Percentiles rank a stretch among this genome's conserved stretches.
Evolutionary conservation across 1,140 invertebrate species (phyloP).

Genomic region (Musca domestica): DNA sequence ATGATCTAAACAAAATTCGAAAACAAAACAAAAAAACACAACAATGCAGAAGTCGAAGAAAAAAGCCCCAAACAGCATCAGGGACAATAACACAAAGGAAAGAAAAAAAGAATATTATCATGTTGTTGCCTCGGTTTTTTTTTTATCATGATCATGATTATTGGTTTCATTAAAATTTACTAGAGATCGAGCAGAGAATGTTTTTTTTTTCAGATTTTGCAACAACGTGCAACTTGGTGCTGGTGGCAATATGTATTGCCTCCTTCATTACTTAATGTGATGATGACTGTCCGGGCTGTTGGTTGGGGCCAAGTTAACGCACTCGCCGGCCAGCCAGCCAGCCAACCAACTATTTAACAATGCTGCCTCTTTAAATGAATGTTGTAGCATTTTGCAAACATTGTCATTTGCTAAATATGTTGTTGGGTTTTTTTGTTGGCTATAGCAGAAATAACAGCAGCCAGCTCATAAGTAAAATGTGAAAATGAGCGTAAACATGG

Average conservation of each 20-base stretch:
- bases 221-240: background rate
- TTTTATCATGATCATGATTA: conserved; percentile 21
- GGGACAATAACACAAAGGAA: too few species aligned
- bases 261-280: conserved; percentile 1
- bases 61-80: background rate
- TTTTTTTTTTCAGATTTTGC: background rate
- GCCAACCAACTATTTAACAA: background rate
- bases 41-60: background rate
- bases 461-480: conserved; percentile 1
- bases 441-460: conserved; percentile 23
- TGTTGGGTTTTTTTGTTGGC: conserved; percentile 50
- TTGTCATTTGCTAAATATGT: conserved; percentile 54
- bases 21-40: background rate
- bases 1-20: too few species aligned
- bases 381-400: conserved; percentile 28
- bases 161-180: conserved; percentile 22
- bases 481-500: conserved; percentile 44
- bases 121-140: conserved; percentile 35
- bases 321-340: too few species aligned
- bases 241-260: background rate
- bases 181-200: conserved; percentile 6
- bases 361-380: background rate
- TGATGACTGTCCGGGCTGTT: too few species aligned
- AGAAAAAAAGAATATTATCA: conserved; percentile 7
- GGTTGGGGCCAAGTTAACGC: too few species aligned